Conservation (phyloP, 2,888 invertebrate species). For the Gerosis bhagava region DNA sequence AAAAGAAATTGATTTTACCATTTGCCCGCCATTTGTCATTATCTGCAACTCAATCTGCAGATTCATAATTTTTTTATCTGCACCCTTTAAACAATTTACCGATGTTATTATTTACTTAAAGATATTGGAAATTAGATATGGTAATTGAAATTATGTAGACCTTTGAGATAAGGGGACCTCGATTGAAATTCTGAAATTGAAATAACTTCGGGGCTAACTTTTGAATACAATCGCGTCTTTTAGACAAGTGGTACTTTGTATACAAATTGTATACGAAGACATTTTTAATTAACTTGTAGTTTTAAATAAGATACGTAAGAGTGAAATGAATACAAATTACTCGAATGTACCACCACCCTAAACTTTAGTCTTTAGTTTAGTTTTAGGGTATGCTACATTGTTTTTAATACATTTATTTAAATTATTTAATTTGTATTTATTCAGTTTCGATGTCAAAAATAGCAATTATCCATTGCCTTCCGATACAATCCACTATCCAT, state of each 20-base stretch:
- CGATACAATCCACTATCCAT: too few species aligned
- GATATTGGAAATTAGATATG: conserved; percentile 36
- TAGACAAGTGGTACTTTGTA: conserved; percentile 58
- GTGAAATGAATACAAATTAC: too few species aligned
- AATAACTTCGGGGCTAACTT: conserved; percentile 67
- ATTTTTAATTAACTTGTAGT: conserved; percentile 48
- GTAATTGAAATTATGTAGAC: conserved; percentile 39
- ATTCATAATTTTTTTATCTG: conserved; percentile 4
- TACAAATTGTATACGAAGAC: too few species aligned
- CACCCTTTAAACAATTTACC: conserved; percentile 12
- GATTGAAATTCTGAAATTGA: conserved; percentile 74
- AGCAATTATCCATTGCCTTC: too few species aligned
- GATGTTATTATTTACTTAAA: conserved; percentile 16
- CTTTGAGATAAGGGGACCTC: conserved; percentile 43
- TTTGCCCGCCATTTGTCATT: conserved; percentile 1
- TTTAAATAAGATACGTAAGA: conserved; percentile 17
- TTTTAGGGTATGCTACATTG: too few species aligned
- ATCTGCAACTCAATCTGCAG: neutral
- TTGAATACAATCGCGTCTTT: conserved; percentile 61
- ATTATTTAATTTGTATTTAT: too few species aligned
- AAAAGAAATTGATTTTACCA: conserved; percentile 8
- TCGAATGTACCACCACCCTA: too few species aligned
- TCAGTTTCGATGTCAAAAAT: too few species aligned
- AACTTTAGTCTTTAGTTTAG: too few species aligned
- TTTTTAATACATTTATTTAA: too few species aligned